phyloP scores from a whole-genome alignment of 2,113 vertebrate genomes.

The Neomonachus schauinslandi region DNA sequence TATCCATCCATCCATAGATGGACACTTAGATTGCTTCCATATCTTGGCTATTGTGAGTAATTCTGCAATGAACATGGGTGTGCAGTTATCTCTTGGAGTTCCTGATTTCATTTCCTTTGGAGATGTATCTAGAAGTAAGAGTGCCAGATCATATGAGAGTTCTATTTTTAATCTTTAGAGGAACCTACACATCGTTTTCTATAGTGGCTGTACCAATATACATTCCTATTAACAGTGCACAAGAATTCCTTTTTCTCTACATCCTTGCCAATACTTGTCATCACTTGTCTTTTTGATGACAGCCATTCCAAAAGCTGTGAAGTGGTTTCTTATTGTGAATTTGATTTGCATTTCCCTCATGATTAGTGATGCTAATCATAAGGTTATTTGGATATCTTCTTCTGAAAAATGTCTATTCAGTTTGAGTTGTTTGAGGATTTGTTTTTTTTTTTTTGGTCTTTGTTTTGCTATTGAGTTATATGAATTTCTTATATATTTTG shows the following conservation, averaged over 20 bases:
- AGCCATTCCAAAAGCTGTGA: background rate
- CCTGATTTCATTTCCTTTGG: background rate
- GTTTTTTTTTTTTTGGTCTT: background rate
- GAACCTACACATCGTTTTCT: background rate
- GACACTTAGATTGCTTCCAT: background rate
- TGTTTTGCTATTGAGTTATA: background rate
- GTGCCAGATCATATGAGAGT: background rate
- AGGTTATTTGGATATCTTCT: background rate
- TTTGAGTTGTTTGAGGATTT: background rate
- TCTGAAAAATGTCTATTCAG: background rate
- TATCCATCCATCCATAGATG: background rate
- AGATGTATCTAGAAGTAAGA: background rate
- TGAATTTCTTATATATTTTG: background rate
- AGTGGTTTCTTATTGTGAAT: background rate
- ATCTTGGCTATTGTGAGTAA: background rate
- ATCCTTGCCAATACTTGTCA: background rate
- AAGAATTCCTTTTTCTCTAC: background rate
- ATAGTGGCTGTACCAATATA: background rate
- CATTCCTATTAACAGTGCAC: background rate
- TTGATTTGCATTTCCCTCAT: background rate
- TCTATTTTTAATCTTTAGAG: background rate
- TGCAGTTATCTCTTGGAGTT: background rate
- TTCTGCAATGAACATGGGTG: background rate
- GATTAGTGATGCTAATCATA: background rate
- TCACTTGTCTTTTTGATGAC: background rate